phyloP scores from a whole-genome alignment of 2,797 vertebrate species.

The Eleutherodactylus coqui region DNA sequence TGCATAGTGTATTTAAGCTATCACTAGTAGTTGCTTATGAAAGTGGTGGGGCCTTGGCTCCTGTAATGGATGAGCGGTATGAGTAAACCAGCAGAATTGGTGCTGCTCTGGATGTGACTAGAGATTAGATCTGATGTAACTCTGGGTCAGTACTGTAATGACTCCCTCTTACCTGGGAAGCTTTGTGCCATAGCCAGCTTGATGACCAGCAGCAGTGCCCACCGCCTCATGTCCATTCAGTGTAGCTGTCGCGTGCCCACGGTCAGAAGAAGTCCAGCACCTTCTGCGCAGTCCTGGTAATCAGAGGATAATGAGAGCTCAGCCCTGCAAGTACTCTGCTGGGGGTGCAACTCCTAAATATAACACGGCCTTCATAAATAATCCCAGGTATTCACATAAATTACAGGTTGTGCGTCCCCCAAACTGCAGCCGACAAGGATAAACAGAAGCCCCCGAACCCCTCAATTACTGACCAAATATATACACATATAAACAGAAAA shows the following conservation, averaged over 20 bases:
- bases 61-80: too few species aligned
- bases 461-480: background rate
- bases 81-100: too few species aligned
- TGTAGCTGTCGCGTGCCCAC: too few species aligned
- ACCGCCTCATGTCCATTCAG: background rate
- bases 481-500: background rate
- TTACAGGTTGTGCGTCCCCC: background rate
- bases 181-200: background rate
- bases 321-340: background rate
- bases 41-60: too few species aligned
- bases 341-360: background rate
- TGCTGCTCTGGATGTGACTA: too few species aligned
- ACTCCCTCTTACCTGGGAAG: constrained; percentile 49
- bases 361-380: background rate
- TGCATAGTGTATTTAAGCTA: too few species aligned
- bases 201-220: constrained; percentile 16
- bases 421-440: background rate
- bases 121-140: too few species aligned
- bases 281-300: background rate
- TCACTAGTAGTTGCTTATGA: too few species aligned
- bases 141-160: background rate
- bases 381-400: background rate
- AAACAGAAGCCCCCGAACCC: background rate
- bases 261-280: constrained; percentile 50
- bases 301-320: background rate